Evolutionary conservation across 2,113 vertebrate genomes (phyloP).

Genomic region (Anarrhichthys ocellatus): DNA sequence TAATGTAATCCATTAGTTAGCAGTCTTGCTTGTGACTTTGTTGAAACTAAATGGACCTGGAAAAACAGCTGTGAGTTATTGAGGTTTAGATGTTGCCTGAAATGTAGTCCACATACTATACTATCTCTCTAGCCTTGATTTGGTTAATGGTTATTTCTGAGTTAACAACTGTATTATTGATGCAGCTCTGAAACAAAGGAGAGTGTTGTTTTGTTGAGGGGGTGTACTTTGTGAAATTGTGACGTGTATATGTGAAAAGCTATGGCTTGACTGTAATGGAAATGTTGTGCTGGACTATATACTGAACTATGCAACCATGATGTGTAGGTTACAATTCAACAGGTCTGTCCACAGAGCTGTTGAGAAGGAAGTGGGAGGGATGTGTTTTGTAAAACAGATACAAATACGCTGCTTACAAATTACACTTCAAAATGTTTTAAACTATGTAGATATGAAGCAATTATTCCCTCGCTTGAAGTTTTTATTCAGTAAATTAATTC

Average conservation of each 20-base stretch:
- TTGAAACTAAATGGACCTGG: slow-evolving; percentile 1
- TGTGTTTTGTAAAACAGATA: background rate
- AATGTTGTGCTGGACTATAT: slow-evolving; percentile 25
- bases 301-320: slow-evolving; percentile 23
- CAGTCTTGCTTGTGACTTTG: background rate
- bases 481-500: background rate
- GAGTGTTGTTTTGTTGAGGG: slow-evolving; percentile 38
- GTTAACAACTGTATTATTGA: slow-evolving; percentile 41
- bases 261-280: slow-evolving; percentile 26
- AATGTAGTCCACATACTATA: slow-evolving; percentile 57
- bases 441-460: slow-evolving; percentile 4
- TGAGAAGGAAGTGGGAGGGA: background rate
- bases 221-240: slow-evolving; percentile 42
- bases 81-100: slow-evolving; percentile 23
- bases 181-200: slow-evolving; percentile 45
- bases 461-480: background rate
- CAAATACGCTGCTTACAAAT: slow-evolving; percentile 1
- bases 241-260: slow-evolving; percentile 43
- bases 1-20: slow-evolving; percentile 16
- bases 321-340: slow-evolving; percentile 33
- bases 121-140: slow-evolving; percentile 56
- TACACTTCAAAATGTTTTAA: background rate
- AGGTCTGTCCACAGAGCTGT: slow-evolving; percentile 18
- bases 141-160: slow-evolving; percentile 69
- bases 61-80: slow-evolving; percentile 8